Percentiles rank a stretch among this genome's conserved stretches.
phyloP scores from a whole-genome alignment of 2,113 vertebrate genomes.

The Ancistrus triradiatus region DNA sequence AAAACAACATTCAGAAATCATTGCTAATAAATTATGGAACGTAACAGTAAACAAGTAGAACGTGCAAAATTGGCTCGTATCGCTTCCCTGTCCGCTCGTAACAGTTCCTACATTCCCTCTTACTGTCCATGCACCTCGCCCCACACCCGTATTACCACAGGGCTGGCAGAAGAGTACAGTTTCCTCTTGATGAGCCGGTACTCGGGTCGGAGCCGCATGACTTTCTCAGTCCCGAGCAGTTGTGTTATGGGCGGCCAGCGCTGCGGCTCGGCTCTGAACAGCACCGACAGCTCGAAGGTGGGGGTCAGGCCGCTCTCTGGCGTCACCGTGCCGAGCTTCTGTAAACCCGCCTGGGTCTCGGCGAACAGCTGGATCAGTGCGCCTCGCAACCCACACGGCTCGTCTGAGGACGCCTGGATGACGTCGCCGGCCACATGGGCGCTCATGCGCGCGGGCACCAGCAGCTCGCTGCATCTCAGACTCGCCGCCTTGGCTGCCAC shows the following conservation, averaged over 20 bases:
- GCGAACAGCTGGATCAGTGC: constrained; percentile 63
- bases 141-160: constrained; percentile 49
- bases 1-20: background rate
- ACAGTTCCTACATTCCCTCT: background rate
- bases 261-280: constrained; percentile 54
- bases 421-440: constrained; percentile 58
- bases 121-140: background rate
- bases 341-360: constrained; percentile 53
- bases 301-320: constrained; percentile 57
- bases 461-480: constrained; percentile 63
- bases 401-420: constrained; percentile 52
- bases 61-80: constrained; percentile 24
- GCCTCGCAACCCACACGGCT: constrained; percentile 72
- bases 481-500: constrained; percentile 59
- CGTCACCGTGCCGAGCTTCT: constrained; percentile 53
- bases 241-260: constrained; percentile 60
- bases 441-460: constrained; percentile 64
- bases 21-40: background rate
- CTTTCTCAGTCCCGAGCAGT: constrained; percentile 58
- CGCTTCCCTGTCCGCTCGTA: too few species aligned
- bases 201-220: constrained; percentile 64
- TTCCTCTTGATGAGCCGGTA: constrained; percentile 73
- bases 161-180: constrained; percentile 73
- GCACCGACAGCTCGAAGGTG: constrained; percentile 69
- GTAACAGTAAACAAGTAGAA: background rate